Evolutionary conservation across 2,797 vertebrate genomes (phyloP), one percentile per base, ranked within the genome.

Genomic region (Monodelphis domestica): DNA sequence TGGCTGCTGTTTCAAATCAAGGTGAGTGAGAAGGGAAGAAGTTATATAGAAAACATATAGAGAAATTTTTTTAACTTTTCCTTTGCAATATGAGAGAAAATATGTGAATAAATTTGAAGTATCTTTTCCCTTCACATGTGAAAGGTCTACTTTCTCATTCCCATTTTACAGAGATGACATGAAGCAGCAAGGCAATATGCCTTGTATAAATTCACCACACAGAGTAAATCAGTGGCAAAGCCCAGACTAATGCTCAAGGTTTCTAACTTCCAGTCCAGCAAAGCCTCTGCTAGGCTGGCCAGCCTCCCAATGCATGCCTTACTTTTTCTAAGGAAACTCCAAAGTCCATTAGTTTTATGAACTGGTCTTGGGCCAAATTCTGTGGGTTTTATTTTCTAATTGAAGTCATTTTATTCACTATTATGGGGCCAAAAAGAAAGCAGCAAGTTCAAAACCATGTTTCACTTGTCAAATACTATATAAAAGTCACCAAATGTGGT

Each of bases 331-430:
- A 53, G 54, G 92, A 95, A 91, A 50, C 5, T 63, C 56, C 78
- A 91, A 54, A 92, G 54, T 17, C 54, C 52, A 87, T 17, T 89
- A 38, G 24, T 87, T 93, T 84, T 84, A 91, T 91, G 63, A 95
- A 89, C 90, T 94, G 54, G 28, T 84, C 53, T 51, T 45, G 26
- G 4, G 26, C 2, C 7, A n/a, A 54, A 92, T 45, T 53, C 45
- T 54, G 4, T 59, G 54, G 17, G 51, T 54, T 96, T 96, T 89
- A 56, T 63, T 95, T 95, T 94, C 92, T 92, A 91, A 55, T 55
- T 91, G 63, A 95, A 93, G 70, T 52, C 59, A 91, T 9, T 91
- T 87, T 29, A 63, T 63, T 95, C 53, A 70, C 87, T 91, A 53
- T 50, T 33, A 57, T 45, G 92, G 88, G 93, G 57, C 91, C 90